A percentile compares a stretch with the other conserved stretches of the same genome.
Conservation (phyloP, 1,140 invertebrate species). For the Sitobion miscanthi region DNA sequence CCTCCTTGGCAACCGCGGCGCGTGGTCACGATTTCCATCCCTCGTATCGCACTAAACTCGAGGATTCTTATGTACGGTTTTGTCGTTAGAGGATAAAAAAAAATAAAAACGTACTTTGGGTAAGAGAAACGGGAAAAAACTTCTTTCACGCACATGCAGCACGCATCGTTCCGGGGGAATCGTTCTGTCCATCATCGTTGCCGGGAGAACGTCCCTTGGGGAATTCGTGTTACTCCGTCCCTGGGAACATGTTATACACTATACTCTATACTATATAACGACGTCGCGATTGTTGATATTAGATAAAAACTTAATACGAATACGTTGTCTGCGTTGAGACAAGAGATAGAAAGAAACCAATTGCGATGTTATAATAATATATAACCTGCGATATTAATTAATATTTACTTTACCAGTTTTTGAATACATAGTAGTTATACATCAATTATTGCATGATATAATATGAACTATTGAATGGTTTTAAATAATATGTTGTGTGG, state of each 20-base stretch:
- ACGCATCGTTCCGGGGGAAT: constrained; percentile 50
- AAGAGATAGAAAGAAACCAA: background rate
- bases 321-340: background rate
- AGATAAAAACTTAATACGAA: constrained; percentile 35
- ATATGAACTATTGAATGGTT: background rate
- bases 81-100: constrained; percentile 18
- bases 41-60: background rate
- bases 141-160: background rate
- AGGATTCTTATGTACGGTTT: constrained; percentile 25
- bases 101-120: constrained; percentile 28
- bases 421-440: background rate
- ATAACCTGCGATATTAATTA: background rate
- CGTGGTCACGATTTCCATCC: constrained; percentile 42
- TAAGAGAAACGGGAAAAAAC: background rate
- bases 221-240: background rate
- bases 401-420: background rate
- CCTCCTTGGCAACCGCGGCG: constrained; percentile 34
- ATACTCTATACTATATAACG: background rate
- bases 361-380: background rate
- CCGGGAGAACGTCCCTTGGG: constrained; percentile 42
- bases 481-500: background rate
- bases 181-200: constrained; percentile 55
- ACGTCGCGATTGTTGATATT: constrained; percentile 21
- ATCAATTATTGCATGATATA: background rate
- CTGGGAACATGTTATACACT: constrained; percentile 12